Percentiles rank a stretch among this genome's conserved stretches.
Evolutionary conservation across 2,888 invertebrate species (phyloP).

Genomic region (Acanthosepion pharaonis): DNA sequence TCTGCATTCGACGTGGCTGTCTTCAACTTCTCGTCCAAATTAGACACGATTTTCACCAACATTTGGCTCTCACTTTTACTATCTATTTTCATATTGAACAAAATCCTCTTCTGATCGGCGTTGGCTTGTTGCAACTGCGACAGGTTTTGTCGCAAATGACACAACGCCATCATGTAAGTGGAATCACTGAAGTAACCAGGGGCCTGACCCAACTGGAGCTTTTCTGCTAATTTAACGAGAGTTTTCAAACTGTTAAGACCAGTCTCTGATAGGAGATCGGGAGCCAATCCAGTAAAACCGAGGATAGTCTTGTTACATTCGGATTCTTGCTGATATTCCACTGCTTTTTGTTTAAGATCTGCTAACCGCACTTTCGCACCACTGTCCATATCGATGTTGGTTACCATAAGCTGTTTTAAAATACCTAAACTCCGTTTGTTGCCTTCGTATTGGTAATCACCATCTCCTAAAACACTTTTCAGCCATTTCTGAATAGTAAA

Average conservation of each 20-base stretch:
- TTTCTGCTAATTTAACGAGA: background rate
- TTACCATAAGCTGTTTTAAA: background rate
- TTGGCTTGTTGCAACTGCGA: background rate
- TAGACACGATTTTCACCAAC: background rate
- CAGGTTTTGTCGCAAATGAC: background rate
- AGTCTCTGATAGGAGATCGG: background rate
- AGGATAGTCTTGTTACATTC: background rate
- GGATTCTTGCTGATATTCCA: background rate
- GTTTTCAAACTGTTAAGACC: background rate
- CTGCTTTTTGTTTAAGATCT: background rate
- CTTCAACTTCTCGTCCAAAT: background rate
- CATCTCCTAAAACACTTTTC: background rate
- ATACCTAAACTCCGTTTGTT: background rate
- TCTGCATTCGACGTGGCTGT: background rate
- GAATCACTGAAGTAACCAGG: background rate
- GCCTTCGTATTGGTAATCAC: background rate
- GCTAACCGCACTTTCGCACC: background rate
- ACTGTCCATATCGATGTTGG: background rate
- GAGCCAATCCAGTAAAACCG: background rate
- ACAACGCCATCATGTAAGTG: background rate
- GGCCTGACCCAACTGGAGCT: background rate
- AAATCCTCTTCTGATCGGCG: background rate
- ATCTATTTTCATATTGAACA: background rate
- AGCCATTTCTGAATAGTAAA: background rate
- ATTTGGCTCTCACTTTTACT: background rate